Conservation (phyloP, 1,140 invertebrate species). For the Drosophila ercepeae region DNA sequence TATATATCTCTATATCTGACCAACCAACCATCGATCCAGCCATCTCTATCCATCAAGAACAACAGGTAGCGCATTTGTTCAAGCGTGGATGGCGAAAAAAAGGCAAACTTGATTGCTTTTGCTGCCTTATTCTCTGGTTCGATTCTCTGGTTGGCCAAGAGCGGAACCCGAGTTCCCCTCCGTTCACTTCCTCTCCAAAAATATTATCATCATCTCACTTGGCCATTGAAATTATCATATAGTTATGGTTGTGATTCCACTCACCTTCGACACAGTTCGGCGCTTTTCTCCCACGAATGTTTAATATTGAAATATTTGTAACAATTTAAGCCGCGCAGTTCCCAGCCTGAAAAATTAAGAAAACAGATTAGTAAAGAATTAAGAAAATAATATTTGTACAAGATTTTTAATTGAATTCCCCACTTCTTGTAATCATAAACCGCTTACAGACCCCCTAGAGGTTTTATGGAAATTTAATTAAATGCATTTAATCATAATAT, state of each 20-base stretch:
- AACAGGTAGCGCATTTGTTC: conserved; percentile 64
- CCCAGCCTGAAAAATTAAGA: conserved; percentile 90
- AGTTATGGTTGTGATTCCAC: conserved; percentile 71
- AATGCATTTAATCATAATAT: conserved; percentile 35
- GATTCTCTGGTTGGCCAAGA: conserved; percentile 28
- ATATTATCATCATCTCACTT: conserved; percentile 13
- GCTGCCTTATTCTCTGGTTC: conserved; percentile 25
- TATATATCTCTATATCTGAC: conserved; percentile 20
- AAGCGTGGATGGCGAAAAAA: conserved; percentile 44
- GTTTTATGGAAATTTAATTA: conserved; percentile 22
- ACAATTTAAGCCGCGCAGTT: conserved; percentile 94
- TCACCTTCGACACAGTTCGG: conserved; percentile 96
- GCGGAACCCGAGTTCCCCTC: conserved; percentile 37
- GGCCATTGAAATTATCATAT: conserved; percentile 65
- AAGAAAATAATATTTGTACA: neutral
- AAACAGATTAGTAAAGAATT: neutral
- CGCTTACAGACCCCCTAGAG: neutral
- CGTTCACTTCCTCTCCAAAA: conserved; percentile 46
- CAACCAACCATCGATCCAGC: conserved; percentile 21
- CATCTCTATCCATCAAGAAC: conserved; percentile 45
- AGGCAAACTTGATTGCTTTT: conserved; percentile 24
- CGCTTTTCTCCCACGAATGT: conserved; percentile 97
- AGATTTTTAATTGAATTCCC: neutral
- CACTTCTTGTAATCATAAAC: neutral
- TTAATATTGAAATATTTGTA: conserved; percentile 98